phyloP scores from a whole-genome alignment of 2,797 vertebrate genomes.

The Lateolabrax maculatus region DNA sequence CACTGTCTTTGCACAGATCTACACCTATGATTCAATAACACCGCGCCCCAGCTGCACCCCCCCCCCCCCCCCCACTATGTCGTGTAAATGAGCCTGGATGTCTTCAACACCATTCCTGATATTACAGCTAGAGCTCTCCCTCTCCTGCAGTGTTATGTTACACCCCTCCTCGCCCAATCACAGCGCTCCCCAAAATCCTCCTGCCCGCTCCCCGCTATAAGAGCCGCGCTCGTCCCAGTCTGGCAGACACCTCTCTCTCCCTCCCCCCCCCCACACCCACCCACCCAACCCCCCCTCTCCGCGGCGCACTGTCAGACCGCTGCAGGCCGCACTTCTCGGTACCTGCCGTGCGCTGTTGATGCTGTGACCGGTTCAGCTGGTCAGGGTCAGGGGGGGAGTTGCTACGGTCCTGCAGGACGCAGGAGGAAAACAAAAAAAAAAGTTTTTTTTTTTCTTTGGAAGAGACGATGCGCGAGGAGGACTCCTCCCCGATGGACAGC shows the following conservation, averaged over 20 bases:
- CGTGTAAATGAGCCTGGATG: conserved; percentile 34
- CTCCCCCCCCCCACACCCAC: too few relatives aligned
- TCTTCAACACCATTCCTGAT: conserved; percentile 59
- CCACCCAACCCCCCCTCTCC: too few relatives aligned
- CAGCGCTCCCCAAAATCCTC: conserved; percentile 90
- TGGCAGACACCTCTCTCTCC: conserved; percentile 77
- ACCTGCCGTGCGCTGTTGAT: conserved; percentile 62
- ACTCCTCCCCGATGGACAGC: conserved; percentile 96
- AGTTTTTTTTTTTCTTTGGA: too few relatives aligned
- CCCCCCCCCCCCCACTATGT: conserved; percentile 8
- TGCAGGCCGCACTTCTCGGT: conserved; percentile 24
- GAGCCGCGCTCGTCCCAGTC: conserved; percentile 87
- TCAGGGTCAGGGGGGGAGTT: conserved; percentile 39
- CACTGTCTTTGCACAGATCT: conserved; percentile 28
- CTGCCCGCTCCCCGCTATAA: conserved; percentile 92
- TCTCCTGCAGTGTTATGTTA: conserved; percentile 81
- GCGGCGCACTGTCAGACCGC: conserved; percentile 57
- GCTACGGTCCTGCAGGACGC: conserved; percentile 32
- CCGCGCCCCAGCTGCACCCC: conserved; percentile 24
- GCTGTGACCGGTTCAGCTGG: conserved; percentile 38
- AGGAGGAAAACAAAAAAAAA: too few relatives aligned
- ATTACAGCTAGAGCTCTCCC: conserved; percentile 64
- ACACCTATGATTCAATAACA: conserved; percentile 32
- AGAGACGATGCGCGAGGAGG: conserved; percentile 93
- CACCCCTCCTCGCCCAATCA: conserved; percentile 88